Percentiles rank a stretch among this genome's conserved stretches.
These are phyloP conservation scores for Pogonomyrmex barbatus DNA, from an alignment of 1,140 invertebrate genomes.

Conservation along the genomic window DNA sequence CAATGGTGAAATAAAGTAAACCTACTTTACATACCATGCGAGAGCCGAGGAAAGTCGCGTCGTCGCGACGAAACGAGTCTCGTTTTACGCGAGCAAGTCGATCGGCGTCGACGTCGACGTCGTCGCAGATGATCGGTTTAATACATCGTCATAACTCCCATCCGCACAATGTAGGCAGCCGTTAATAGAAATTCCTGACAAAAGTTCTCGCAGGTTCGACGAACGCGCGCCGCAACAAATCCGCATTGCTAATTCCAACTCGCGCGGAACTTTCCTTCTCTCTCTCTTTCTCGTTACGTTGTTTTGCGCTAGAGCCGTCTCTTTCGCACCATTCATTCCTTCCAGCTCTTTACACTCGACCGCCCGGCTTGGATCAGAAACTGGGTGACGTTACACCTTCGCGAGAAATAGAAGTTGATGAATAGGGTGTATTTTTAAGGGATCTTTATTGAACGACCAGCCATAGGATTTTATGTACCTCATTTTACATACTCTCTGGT, in stretches of 20 bases:
- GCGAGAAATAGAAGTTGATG: slow-evolving; percentile 11
- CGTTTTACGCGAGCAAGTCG: slow-evolving; percentile 32
- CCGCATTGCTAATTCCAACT: slow-evolving; percentile 42
- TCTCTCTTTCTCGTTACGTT: background rate
- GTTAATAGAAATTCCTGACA: slow-evolving; percentile 57
- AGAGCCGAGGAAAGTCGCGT: slow-evolving; percentile 5
- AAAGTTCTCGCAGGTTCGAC: slow-evolving; percentile 36
- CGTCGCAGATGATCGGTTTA: background rate
- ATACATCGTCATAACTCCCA: slow-evolving; percentile 49
- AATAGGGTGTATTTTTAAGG: background rate
- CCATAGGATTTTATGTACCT: background rate
- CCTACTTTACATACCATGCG: background rate
- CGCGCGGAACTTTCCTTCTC: slow-evolving; percentile 16
- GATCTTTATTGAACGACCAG: background rate
- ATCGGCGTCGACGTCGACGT: slow-evolving; percentile 6
- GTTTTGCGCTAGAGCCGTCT: slow-evolving; percentile 4
- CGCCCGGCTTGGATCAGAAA: slow-evolving; percentile 13
- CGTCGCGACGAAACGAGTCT: background rate
- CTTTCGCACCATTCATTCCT: slow-evolving; percentile 19
- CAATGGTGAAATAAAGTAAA: slow-evolving; percentile 13
- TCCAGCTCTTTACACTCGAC: slow-evolving; percentile 5
- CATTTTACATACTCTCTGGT: background rate
- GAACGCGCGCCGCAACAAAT: background rate
- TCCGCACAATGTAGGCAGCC: slow-evolving; percentile 22
- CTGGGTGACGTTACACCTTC: background rate